phyloP scores from a whole-genome alignment of 2,113 vertebrate species.

The Sula dactylatra region DNA sequence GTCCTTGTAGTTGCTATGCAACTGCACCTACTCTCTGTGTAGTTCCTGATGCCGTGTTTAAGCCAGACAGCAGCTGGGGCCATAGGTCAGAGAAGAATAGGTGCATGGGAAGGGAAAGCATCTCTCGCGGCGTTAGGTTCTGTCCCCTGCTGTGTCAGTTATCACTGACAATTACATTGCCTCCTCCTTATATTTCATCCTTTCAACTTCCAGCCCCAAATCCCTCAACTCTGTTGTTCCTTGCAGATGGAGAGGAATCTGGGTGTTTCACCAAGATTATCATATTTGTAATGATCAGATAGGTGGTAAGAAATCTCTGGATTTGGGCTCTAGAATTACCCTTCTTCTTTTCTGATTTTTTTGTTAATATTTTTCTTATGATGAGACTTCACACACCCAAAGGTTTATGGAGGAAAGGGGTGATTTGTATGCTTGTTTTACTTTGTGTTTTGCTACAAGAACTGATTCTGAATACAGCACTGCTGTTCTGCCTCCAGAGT shows the following conservation, averaged over 20 bases:
- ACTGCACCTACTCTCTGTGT: neutral
- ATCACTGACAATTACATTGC: neutral
- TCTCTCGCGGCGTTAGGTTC: neutral
- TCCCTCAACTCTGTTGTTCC: neutral
- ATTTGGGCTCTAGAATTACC: neutral
- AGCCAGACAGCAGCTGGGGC: neutral
- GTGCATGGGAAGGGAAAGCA: neutral
- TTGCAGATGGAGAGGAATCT: neutral
- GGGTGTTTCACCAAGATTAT: neutral
- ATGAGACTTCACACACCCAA: neutral
- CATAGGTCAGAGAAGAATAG: neutral
- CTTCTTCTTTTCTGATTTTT: neutral
- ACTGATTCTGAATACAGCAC: neutral
- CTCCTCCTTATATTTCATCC: neutral
- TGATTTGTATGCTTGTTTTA: neutral
- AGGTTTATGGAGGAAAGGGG: neutral
- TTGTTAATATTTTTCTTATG: neutral
- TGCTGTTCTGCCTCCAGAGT: neutral
- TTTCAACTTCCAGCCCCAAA: neutral
- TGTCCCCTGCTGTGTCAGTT: neutral
- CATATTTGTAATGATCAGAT: neutral
- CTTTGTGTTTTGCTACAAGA: neutral
- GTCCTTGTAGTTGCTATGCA: neutral
- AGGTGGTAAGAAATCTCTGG: neutral
- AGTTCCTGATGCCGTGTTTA: neutral